A percentile compares a stretch with the other conserved stretches of the same genome.
These are phyloP conservation scores for Paradoxurus hermaphroditus DNA, from an alignment of 2,113 vertebrate species.

Conservation along the genomic window DNA sequence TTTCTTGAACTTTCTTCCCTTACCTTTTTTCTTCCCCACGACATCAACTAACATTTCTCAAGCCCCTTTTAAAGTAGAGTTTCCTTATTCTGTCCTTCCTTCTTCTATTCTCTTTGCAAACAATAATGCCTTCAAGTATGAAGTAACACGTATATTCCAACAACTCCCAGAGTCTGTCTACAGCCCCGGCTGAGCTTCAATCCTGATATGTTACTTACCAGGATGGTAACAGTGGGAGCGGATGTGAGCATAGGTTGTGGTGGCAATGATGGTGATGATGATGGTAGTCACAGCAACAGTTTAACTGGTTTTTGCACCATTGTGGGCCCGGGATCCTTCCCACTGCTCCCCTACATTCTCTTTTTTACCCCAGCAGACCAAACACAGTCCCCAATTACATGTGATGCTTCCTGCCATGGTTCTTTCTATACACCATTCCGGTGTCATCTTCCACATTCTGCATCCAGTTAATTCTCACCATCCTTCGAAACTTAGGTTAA, in stretches of 20 bases:
- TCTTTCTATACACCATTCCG: background rate
- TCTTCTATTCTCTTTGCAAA: background rate
- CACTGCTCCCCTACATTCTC: background rate
- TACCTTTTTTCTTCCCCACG: background rate
- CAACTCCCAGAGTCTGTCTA: background rate
- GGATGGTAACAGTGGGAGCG: background rate
- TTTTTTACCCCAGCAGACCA: background rate
- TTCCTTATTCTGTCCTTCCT: background rate
- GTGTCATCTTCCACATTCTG: background rate
- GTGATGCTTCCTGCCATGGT: background rate
- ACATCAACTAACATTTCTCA: background rate
- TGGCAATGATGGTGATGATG: background rate
- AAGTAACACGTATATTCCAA: background rate
- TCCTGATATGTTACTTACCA: background rate
- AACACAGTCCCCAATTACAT: background rate
- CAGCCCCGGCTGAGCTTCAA: background rate
- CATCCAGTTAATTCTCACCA: background rate
- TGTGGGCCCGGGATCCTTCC: background rate
- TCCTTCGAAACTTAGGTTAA: conserved; percentile 21
- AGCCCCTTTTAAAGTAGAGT: background rate
- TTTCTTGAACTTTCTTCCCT: background rate
- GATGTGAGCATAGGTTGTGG: background rate
- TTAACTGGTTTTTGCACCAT: background rate
- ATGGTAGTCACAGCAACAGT: background rate
- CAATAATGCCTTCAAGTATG: background rate